Percentiles rank a stretch among this genome's conserved stretches.
These are phyloP conservation scores for Otolemur garnettii DNA, from an alignment of 2,113 vertebrate genomes.

Conservation along the genomic window DNA sequence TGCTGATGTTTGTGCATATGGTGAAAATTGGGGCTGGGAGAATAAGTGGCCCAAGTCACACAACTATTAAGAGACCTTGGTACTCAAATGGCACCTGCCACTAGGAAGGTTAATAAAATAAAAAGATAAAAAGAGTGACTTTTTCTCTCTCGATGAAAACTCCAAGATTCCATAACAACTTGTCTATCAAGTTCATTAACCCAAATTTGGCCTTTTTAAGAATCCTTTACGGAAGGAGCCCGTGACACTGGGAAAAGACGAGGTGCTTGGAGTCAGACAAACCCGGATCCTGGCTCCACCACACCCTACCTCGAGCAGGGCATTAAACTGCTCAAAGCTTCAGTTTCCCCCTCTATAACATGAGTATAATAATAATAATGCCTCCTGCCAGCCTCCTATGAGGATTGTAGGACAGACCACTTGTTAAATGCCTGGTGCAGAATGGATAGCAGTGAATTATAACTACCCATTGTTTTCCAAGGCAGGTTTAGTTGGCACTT, in stretches of 20 bases:
- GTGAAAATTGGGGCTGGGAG: not conserved
- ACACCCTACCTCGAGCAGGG: no score
- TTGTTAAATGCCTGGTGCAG: rapidly evolving
- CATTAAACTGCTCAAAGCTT: not conserved
- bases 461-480: not conserved
- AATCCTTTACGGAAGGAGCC: not conserved
- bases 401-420: rapidly evolving
- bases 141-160: no score
- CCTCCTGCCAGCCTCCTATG: not conserved
- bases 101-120: not conserved
- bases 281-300: no score
- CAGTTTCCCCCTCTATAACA: not conserved
- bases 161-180: not conserved
- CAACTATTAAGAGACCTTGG: not conserved
- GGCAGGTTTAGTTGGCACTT: not conserved
- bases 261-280: not conserved
- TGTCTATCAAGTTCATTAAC: not conserved
- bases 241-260: not conserved
- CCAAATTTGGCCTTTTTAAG: not conserved
- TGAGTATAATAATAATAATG: no score
- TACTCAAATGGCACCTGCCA: rapidly evolving
- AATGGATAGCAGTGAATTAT: no score
- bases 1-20: rapidly evolving
- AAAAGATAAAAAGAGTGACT: not conserved
- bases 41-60: not conserved